Conservation (phyloP, 2,113 vertebrate genomes). For the Malaclemys terrapin region DNA sequence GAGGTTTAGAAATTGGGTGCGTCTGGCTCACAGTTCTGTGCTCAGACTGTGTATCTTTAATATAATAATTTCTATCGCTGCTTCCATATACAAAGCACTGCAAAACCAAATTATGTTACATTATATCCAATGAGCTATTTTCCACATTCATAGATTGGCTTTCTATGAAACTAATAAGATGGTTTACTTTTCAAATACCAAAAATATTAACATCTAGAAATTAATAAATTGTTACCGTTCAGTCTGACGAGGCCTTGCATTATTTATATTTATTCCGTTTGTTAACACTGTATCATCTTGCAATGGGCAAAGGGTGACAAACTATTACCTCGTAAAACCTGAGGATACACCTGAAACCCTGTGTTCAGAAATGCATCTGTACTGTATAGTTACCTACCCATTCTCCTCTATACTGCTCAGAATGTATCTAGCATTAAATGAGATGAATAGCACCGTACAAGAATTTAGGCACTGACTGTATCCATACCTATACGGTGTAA, state of each 20-base stretch:
- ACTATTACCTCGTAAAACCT: neutral
- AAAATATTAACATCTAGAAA: neutral
- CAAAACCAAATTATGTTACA: neutral
- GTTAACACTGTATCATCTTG: neutral
- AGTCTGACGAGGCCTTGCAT: neutral
- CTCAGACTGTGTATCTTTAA: neutral
- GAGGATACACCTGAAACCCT: neutral
- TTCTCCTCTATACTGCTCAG: neutral
- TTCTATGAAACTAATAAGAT: neutral
- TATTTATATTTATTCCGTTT: neutral
- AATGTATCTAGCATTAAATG: neutral
- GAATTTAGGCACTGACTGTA: fast-evolving
- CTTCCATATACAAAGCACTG: neutral
- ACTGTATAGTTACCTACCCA: too few species aligned
- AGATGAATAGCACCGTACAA: neutral
- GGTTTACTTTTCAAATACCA: neutral
- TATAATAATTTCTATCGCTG: neutral
- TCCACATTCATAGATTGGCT: neutral
- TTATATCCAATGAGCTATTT: neutral
- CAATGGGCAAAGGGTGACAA: neutral
- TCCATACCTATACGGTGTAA: constrained; percentile 90
- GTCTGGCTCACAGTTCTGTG: neutral
- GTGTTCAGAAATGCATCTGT: neutral
- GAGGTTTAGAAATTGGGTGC: neutral
- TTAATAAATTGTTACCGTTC: neutral